phyloP scores from a whole-genome alignment of 2,888 invertebrate genomes.

The Seira sanloemensis region DNA sequence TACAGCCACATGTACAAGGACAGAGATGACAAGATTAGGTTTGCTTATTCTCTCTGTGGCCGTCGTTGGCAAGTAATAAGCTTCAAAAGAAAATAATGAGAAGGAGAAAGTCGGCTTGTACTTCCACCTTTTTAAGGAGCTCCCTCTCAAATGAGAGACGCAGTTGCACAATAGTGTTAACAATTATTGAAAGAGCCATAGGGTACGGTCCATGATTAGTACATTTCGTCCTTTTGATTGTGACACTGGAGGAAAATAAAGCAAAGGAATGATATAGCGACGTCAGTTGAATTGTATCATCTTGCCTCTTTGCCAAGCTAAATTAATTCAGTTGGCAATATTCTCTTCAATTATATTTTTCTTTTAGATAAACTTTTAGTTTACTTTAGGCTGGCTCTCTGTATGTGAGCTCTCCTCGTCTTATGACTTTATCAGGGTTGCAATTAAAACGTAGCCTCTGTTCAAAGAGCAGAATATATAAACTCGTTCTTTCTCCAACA shows the following conservation, averaged over 20 bases:
- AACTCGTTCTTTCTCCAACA: background rate
- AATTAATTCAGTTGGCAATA: background rate
- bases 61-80: conserved; percentile 3
- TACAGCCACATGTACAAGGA: background rate
- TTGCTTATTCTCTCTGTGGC: background rate
- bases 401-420: background rate
- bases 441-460: background rate
- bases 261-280: background rate
- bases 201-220: conserved; percentile 7
- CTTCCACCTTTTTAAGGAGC: background rate
- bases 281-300: background rate
- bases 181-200: conserved; percentile 16
- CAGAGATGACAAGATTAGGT: conserved; percentile 16
- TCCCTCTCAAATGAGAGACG: background rate
- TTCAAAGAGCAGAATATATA: background rate
- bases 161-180: background rate
- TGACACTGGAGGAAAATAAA: conserved; percentile 11
- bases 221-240: conserved; percentile 7
- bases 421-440: background rate
- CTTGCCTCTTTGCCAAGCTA: background rate
- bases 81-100: conserved; percentile 3
- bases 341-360: background rate
- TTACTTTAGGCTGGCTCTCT: background rate
- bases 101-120: background rate
- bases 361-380: background rate